Conservation (phyloP, 2,888 invertebrate genomes). For the Epistrophella euchroma region DNA sequence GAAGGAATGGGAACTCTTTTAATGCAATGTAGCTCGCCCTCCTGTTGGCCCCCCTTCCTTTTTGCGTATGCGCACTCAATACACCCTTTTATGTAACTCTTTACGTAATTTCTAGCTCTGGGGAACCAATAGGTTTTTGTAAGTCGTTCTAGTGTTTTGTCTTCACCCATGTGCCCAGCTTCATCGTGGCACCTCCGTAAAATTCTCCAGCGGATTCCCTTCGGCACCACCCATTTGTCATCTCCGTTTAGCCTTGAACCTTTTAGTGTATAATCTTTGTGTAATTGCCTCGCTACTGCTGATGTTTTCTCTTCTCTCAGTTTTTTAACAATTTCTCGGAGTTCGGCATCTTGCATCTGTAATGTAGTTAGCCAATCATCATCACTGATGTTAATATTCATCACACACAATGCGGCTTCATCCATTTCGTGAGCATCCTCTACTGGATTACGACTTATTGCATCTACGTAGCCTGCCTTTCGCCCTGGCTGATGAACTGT, state of each 20-base stretch:
- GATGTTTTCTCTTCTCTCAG: background rate
- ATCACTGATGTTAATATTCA: conserved; percentile 13
- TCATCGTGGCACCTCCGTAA: too few species aligned
- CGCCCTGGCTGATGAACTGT: background rate
- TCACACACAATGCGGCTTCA: conserved; percentile 21
- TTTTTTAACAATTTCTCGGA: background rate
- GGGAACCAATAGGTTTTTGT: too few species aligned
- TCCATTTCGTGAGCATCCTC: background rate
- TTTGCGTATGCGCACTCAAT: too few species aligned
- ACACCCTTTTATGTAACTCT: too few species aligned
- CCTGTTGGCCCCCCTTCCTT: too few species aligned
- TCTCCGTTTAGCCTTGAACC: background rate
- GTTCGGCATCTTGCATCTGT: conserved; percentile 7
- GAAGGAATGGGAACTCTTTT: too few species aligned
- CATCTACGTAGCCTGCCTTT: conserved; percentile 1
- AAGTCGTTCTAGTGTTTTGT: too few species aligned
- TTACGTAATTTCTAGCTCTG: too few species aligned
- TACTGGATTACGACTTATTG: conserved; percentile 18
- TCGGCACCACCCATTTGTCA: background rate
- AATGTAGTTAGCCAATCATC: conserved; percentile 8
- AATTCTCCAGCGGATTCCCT: too few species aligned
- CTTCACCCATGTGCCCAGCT: too few species aligned
- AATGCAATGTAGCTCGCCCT: too few species aligned
- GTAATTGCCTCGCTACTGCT: background rate
- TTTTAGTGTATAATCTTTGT: background rate